phyloP scores from a whole-genome alignment of 2,113 vertebrate genomes.

The Zeus faber region DNA sequence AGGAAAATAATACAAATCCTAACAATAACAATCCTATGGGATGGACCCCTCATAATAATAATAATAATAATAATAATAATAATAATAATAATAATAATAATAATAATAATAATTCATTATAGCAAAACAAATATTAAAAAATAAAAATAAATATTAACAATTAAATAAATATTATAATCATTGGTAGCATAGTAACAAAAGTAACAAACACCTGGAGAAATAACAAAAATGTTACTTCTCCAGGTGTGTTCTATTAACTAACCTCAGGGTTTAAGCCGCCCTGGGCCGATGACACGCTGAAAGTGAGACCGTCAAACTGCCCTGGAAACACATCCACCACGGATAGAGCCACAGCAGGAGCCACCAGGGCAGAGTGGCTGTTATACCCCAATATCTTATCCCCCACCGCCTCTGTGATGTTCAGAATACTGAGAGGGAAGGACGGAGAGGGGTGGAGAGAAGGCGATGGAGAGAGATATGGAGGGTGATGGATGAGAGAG shows the following conservation, averaged over 20 bases:
- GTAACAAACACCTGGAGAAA: no score
- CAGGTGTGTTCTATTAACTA: neutral
- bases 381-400: constrained; percentile 73
- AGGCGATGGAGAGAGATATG: neutral
- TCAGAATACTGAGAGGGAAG: constrained; percentile 75
- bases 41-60: no score
- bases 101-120: no score
- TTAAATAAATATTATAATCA: no score
- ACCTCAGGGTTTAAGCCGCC: constrained; percentile 74
- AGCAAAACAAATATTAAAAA: no score
- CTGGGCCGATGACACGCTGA: constrained; percentile 72
- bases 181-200: no score
- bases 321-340: constrained; percentile 66
- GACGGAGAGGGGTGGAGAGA: neutral
- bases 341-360: constrained; percentile 69
- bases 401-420: constrained; percentile 77
- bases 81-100: no score
- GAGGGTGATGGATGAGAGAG: neutral
- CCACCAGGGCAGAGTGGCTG: constrained; percentile 60
- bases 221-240: neutral
- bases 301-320: constrained; percentile 73
- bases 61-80: no score
- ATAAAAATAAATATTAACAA: neutral
- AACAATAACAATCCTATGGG: no score
- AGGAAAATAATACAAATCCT: no score